Conservation (phyloP, 2,113 vertebrate species). For the Phrynosoma platyrhinos region DNA sequence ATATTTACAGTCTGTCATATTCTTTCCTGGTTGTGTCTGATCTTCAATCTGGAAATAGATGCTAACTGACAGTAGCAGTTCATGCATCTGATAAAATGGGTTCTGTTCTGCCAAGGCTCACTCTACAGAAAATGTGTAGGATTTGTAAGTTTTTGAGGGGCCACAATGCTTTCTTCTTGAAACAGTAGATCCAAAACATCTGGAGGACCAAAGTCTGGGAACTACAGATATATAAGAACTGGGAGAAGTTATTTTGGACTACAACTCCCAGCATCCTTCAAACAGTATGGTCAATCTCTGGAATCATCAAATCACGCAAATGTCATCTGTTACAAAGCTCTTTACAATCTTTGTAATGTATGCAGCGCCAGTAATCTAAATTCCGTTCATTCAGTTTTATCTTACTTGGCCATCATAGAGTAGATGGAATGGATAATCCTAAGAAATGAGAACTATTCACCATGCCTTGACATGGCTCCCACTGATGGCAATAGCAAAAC, state of each 20-base stretch:
- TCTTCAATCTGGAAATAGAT: slow-evolving; percentile 21
- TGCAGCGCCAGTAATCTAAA: background rate
- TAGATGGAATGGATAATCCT: slow-evolving; percentile 47
- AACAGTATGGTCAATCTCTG: background rate
- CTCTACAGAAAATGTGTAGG: background rate
- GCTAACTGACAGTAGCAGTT: background rate
- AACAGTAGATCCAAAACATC: background rate
- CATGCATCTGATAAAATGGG: background rate
- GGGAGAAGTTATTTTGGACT: background rate
- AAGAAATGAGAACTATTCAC: slow-evolving; percentile 53
- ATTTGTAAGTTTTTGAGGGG: no score
- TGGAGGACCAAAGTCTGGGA: no score
- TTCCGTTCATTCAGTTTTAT: slow-evolving; percentile 8
- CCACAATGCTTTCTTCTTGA: background rate
- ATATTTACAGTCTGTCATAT: slow-evolving; percentile 8
- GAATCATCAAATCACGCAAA: background rate
- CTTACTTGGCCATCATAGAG: slow-evolving; percentile 29
- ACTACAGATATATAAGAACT: background rate
- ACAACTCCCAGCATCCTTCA: no score
- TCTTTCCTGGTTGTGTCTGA: slow-evolving; percentile 32
- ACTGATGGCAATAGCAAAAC: slow-evolving; percentile 2
- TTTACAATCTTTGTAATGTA: background rate
- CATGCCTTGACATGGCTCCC: slow-evolving; percentile 45
- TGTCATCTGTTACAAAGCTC: background rate
- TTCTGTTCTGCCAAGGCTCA: background rate